phyloP scores from a whole-genome alignment of 1,140 invertebrate species.

The Forficula auricularia region DNA sequence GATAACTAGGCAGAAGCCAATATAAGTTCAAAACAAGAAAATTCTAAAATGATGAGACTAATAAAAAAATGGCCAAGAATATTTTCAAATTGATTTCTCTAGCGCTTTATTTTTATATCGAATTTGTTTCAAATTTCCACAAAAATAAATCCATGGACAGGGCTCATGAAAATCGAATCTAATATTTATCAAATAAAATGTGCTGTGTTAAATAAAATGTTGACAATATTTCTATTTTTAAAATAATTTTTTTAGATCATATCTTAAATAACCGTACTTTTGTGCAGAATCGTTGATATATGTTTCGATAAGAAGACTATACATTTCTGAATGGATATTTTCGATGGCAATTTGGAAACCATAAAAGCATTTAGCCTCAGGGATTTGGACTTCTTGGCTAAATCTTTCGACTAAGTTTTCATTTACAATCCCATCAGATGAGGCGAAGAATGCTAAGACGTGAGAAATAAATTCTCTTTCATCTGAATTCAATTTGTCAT shows the following conservation, averaged over 20 bases:
- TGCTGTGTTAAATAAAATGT: too few species aligned
- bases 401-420: conserved; percentile 97
- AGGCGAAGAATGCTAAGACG: conserved; percentile 96
- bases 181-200: background rate
- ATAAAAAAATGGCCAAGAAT: too few species aligned
- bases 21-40: too few species aligned
- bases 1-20: too few species aligned
- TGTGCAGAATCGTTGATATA: conserved; percentile 77
- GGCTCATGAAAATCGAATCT: background rate
- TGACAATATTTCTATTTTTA: too few species aligned
- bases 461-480: conserved; percentile 94
- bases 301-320: conserved; percentile 92
- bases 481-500: conserved; percentile 53
- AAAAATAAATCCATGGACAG: too few species aligned
- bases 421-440: conserved; percentile 99
- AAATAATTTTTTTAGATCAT: too few species aligned
- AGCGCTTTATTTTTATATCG: too few species aligned
- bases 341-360: conserved; percentile 99
- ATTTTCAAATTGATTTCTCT: too few species aligned
- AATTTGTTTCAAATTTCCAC: too few species aligned
- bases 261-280: too few species aligned
- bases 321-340: conserved; percentile 99
- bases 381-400: conserved; percentile 89
- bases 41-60: too few species aligned
- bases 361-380: conserved; percentile 96